These are phyloP conservation scores for Chrysoperla carnea DNA, from an alignment of 1,140 invertebrate genomes.

Conservation along the genomic window DNA sequence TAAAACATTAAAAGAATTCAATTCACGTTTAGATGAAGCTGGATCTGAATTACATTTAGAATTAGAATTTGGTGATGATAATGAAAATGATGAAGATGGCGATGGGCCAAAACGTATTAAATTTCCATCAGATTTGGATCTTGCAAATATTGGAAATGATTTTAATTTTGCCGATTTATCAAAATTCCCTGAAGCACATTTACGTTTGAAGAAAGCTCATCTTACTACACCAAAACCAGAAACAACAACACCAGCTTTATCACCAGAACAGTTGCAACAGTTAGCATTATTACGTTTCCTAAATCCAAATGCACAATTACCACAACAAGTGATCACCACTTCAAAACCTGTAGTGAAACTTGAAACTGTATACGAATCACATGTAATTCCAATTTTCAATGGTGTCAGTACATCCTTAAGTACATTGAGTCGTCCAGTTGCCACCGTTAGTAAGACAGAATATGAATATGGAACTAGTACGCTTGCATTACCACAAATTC, in stretches of 20 bases:
- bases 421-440: slow-evolving; percentile 56
- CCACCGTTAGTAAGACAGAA: slow-evolving; percentile 48
- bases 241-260: slow-evolving; percentile 29
- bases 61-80: slow-evolving; percentile 65
- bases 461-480: slow-evolving; percentile 57
- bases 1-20: slow-evolving; percentile 76
- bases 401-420: slow-evolving; percentile 53
- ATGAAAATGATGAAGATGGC: slow-evolving; percentile 46
- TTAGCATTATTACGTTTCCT: slow-evolving; percentile 48
- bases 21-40: slow-evolving; percentile 69
- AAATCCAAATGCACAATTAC: slow-evolving; percentile 41
- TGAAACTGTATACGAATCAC: slow-evolving; percentile 64
- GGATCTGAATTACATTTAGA: slow-evolving; percentile 71
- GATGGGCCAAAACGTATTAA: slow-evolving; percentile 35
- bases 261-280: slow-evolving; percentile 56
- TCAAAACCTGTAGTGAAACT: slow-evolving; percentile 54
- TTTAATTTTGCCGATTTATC: slow-evolving; percentile 52
- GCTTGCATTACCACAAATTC: slow-evolving; percentile 27
- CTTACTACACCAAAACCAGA: slow-evolving; percentile 24
- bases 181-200: slow-evolving; percentile 28
- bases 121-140: slow-evolving; percentile 39
- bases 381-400: slow-evolving; percentile 58
- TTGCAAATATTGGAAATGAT: slow-evolving; percentile 44
- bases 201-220: slow-evolving; percentile 37
- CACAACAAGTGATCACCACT: slow-evolving; percentile 49